A percentile compares a stretch with the other conserved stretches of the same genome.
phyloP scores from a whole-genome alignment of 2,797 vertebrate species.

The Megaceryle alcyon region DNA sequence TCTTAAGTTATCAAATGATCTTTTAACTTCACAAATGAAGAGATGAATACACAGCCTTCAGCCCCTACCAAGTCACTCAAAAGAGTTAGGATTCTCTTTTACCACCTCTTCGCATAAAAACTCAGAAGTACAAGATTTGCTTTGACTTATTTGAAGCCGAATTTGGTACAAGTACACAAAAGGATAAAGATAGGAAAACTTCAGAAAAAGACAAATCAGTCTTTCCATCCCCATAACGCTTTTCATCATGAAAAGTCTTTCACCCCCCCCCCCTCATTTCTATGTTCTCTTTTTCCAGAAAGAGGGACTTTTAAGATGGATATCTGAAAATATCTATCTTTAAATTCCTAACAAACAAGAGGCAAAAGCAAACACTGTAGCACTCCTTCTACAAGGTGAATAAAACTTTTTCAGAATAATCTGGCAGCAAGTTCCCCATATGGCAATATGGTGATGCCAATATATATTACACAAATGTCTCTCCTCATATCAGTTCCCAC shows the following conservation, averaged over 20 bases:
- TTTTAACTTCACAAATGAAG: neutral
- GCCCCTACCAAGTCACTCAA: neutral
- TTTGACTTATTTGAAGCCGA: neutral
- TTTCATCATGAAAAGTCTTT: neutral
- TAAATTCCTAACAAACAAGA: neutral
- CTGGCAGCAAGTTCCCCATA: neutral
- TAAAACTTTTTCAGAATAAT: neutral
- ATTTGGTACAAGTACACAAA: neutral
- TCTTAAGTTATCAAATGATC: neutral
- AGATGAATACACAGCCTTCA: neutral
- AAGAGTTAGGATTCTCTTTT: neutral
- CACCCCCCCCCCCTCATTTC: fast-evolving
- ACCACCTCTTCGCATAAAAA: neutral
- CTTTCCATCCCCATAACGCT: neutral
- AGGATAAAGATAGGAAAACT: neutral
- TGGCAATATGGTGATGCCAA: neutral
- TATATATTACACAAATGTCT: neutral
- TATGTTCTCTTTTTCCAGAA: neutral
- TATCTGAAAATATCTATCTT: neutral
- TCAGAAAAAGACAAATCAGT: neutral
- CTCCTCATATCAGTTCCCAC: neutral
- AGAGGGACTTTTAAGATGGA: neutral
- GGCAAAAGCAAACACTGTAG: neutral
- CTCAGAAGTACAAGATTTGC: neutral
- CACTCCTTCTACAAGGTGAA: neutral